A percentile compares a stretch with the other conserved stretches of the same genome.
Evolutionary conservation across 1,140 invertebrate species (phyloP).

Genomic region (Leptinotarsa undecemlineata): DNA sequence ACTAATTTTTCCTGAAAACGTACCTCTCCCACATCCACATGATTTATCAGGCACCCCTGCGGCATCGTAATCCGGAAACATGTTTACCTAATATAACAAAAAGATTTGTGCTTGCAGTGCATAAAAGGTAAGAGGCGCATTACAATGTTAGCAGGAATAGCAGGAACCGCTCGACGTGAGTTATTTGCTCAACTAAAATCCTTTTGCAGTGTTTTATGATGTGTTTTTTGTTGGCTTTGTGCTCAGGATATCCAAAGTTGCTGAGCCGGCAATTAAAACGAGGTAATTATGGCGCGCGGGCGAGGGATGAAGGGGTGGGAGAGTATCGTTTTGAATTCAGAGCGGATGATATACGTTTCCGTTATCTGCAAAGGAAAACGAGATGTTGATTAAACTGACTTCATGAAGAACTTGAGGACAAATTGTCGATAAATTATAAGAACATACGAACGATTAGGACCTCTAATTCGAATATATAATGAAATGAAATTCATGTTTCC

Average conservation of each 20-base stretch:
- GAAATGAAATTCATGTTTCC: no score
- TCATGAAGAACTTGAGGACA: no score
- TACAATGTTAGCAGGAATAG: slow-evolving; percentile 14
- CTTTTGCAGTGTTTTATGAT: slow-evolving; percentile 22
- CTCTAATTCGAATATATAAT: no score
- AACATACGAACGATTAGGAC: no score
- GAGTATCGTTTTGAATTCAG: no score
- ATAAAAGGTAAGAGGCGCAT: slow-evolving; percentile 19
- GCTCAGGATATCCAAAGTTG: slow-evolving; percentile 13
- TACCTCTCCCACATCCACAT: neutral
- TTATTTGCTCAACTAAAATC: slow-evolving; percentile 21
- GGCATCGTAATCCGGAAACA: slow-evolving; percentile 12
- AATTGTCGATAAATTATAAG: no score
- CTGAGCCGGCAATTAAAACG: slow-evolving; percentile 21
- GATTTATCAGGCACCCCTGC: slow-evolving; percentile 10
- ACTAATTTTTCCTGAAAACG: neutral
- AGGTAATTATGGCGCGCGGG: slow-evolving; percentile 11
- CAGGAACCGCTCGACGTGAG: slow-evolving; percentile 10
- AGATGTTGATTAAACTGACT: no score
- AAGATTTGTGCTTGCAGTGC: slow-evolving; percentile 22
- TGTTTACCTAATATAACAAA: slow-evolving; percentile 26
- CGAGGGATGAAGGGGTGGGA: no score
- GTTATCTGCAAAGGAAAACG: no score
- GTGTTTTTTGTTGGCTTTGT: slow-evolving; percentile 14
- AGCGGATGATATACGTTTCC: no score